Base-by-base conservation (phyloP, 2,113 vertebrate genomes). In the Xenopus laevis region DNA sequence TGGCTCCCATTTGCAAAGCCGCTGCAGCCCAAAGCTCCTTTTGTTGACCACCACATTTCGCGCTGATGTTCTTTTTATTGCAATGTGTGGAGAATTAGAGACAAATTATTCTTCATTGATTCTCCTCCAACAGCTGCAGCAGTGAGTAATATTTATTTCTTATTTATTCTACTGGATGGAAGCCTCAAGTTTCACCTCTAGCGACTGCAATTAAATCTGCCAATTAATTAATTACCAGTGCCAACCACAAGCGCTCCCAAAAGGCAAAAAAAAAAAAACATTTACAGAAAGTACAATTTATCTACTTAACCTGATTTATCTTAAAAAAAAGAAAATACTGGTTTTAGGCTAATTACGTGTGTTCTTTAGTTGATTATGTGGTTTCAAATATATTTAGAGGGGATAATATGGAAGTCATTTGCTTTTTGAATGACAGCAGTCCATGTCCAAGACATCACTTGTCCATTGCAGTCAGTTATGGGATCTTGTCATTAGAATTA, bases 51-150 rank as follows among this genome's bases (percentile, higher is more conserved):
- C 63, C 58, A 11, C 58, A 60, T 60, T 60, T 23, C 15, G 21
- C 20, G 20, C 58, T 60, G 58, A 60, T 60, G 58, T 60, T 27
- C 58, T 60, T 44, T 65, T 65, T 65, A 65, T 65, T 65, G 10
- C 30, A 65, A 65, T 45, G 33, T 65, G 40, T 45, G 40, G 30
- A 45, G 63, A 16, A 18, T 60, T 21, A 60, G 21, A 18, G 58
- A 60, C 6, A 6, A 60, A 60, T 21, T 60, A 21, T 10, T 60
- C 58, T 60, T 60, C 58, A 60, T 23, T 60, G 18, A 21, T 60
- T 21, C 58, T 13, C 58, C 10, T 10, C 5, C 21, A 60, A 21
- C 21, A 60, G 58, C 58, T 60, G 18, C 13, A 60, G 20, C 58
- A 60, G 58, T 11, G 11, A 27, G 21, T 27, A 23, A 60, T 60